Conservation (phyloP, 2,888 invertebrate genomes). For the Nebria brevicollis region DNA sequence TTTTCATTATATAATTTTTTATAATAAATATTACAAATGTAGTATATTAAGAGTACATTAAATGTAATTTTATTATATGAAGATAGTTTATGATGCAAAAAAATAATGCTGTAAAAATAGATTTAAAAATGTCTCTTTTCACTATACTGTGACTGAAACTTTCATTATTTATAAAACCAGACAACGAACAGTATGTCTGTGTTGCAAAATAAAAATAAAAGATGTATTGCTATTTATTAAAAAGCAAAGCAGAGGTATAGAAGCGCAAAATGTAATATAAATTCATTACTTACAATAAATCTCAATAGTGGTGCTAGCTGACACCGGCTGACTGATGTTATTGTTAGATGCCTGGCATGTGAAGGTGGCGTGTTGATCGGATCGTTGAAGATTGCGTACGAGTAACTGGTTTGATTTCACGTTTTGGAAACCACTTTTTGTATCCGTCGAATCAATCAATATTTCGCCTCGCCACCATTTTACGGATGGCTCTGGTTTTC, state of each 20-base stretch:
- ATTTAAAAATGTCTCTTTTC: too few relatives aligned
- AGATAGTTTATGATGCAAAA: too few relatives aligned
- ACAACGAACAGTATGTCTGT: background rate
- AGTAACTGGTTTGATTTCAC: slow-evolving; percentile 71
- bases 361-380: slow-evolving; percentile 78
- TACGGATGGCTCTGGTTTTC: slow-evolving; percentile 77
- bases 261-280: slow-evolving; percentile 39
- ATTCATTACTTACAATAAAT: slow-evolving; percentile 74
- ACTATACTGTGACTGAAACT: background rate
- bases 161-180: background rate
- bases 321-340: slow-evolving; percentile 75
- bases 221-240: slow-evolving; percentile 33
- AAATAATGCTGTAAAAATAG: too few relatives aligned
- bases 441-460: slow-evolving; percentile 71
- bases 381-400: slow-evolving; percentile 71
- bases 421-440: slow-evolving; percentile 63
- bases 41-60: too few relatives aligned
- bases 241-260: slow-evolving; percentile 54
- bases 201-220: slow-evolving; percentile 5
- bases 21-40: too few relatives aligned
- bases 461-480: slow-evolving; percentile 80
- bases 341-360: slow-evolving; percentile 83
- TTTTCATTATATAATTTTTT: too few relatives aligned
- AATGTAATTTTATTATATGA: too few relatives aligned
- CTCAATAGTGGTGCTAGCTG: slow-evolving; percentile 77